Evolutionary conservation across 2,797 vertebrate genomes (phyloP), one percentile per base, ranked within the genome.

Genomic region (Darevskia mixta): DNA sequence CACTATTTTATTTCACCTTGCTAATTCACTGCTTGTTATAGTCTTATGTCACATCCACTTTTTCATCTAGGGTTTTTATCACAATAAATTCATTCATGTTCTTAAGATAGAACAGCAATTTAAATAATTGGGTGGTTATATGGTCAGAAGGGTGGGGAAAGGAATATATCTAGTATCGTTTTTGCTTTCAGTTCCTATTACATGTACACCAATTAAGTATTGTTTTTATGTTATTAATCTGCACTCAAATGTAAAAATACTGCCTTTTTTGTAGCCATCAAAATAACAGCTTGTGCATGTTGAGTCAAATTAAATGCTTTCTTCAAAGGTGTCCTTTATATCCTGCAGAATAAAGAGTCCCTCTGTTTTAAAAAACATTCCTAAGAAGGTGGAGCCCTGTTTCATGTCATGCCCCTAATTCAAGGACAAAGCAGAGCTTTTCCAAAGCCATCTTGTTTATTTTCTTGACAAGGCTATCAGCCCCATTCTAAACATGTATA

Each of bases 271-370:
- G 13, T 15, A 29, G 82, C 86, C 25, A 29, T 84, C 0, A 84
- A 87, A 93, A 89, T 86, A 76, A 55, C 82, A 83, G 23, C 17
- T 83, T 90, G 35, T 49, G 72, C 29, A 88, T 3, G 35, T 83
- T 41, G 81, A 55, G 38, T 90, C 18, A 79, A 73, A 43, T 82
- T 76, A 87, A 85, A 89, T 32, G 69, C 11, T 88, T 90, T 88
- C n/a, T 85, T 45, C 41, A 49, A 83, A 25, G 64, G 77, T 85
- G 91, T 90, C 66, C 1, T 79, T 90, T 82, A 32, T 88, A 87
- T 88, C 49, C 35, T 72, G 5, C 55, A 82, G 61, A 69, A 67
- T 87, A 9, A 10, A 58, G 92, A 78, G 25, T 35, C 17, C 11
- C 45, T 64, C 29, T 81, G 17, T 73, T 84, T 25, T 83, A 35